These are phyloP conservation scores for Diorhabda carinulata DNA, from an alignment of 1,140 invertebrate species.

Conservation along the genomic window DNA sequence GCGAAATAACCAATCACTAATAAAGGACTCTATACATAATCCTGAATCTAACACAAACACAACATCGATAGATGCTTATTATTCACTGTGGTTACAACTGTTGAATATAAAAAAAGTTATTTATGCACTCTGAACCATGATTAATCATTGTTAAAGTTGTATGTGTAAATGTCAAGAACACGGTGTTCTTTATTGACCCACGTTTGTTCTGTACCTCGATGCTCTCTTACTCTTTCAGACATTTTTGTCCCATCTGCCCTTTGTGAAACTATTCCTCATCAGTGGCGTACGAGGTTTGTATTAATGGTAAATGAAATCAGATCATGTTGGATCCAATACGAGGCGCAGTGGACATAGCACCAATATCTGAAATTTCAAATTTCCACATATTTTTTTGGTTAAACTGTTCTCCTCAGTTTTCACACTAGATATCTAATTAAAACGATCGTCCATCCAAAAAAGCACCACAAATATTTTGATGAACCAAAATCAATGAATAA, in stretches of 20 bases:
- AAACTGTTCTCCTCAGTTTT: no score
- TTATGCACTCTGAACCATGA: slow-evolving; percentile 7
- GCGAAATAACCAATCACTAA: background rate
- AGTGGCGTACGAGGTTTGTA: no score
- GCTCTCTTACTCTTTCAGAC: background rate
- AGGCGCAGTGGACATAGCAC: no score
- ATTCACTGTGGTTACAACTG: background rate
- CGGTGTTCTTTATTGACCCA: slow-evolving; percentile 13
- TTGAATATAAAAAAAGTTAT: slow-evolving; percentile 9
- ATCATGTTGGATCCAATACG: no score
- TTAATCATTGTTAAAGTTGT: slow-evolving; percentile 13
- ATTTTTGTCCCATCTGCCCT: slow-evolving; percentile 1
- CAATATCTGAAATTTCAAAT: no score
- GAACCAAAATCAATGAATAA: no score
- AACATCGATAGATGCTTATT: background rate
- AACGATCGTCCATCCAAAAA: no score
- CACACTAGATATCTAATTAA: no score
- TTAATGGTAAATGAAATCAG: no score
- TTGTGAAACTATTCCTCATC: no score
- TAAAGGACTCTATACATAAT: background rate
- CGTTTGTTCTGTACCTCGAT: background rate
- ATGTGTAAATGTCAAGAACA: slow-evolving; percentile 15
- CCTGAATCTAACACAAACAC: background rate
- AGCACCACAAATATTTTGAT: no score
- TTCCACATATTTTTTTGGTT: no score